Conservation (phyloP, 2,113 vertebrate genomes). For the Stigmatopora argus region DNA sequence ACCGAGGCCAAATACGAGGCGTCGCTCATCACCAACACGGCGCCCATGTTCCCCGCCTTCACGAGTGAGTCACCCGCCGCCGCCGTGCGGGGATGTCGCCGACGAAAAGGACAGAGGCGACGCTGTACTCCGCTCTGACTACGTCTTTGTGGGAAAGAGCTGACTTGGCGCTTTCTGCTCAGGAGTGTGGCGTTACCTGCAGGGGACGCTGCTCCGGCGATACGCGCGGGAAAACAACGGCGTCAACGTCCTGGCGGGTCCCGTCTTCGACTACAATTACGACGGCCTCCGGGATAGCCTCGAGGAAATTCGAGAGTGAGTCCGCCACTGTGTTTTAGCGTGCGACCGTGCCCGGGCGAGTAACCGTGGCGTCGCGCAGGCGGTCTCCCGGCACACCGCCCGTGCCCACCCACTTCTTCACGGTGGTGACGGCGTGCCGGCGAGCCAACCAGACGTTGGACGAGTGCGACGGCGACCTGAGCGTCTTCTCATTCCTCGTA, state of each 20-base stretch:
- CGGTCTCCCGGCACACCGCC: slow-evolving; percentile 70
- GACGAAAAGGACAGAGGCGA: background rate
- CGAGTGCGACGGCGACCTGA: slow-evolving; percentile 79
- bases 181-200: slow-evolving; percentile 58
- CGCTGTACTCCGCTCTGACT: background rate
- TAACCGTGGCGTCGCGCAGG: background rate
- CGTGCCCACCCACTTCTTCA: slow-evolving; percentile 86
- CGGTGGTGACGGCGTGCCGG: slow-evolving; percentile 84
- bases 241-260: slow-evolving; percentile 44
- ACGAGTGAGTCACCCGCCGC: slow-evolving; percentile 79
- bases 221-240: slow-evolving; percentile 45
- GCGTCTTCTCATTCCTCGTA: slow-evolving; percentile 78
- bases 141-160: background rate
- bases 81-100: background rate
- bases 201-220: slow-evolving; percentile 47
- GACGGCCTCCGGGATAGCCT: slow-evolving; percentile 49
- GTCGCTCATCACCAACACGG: slow-evolving; percentile 88
- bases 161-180: background rate
- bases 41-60: slow-evolving; percentile 92
- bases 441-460: slow-evolving; percentile 81
- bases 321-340: background rate
- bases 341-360: no score
- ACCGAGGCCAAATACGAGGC: slow-evolving; percentile 84
- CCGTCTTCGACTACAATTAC: slow-evolving; percentile 49
- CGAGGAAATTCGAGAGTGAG: slow-evolving; percentile 49